Base-by-base conservation (phyloP, 2,888 invertebrate species). In the Opisthograptis luteolata region DNA sequence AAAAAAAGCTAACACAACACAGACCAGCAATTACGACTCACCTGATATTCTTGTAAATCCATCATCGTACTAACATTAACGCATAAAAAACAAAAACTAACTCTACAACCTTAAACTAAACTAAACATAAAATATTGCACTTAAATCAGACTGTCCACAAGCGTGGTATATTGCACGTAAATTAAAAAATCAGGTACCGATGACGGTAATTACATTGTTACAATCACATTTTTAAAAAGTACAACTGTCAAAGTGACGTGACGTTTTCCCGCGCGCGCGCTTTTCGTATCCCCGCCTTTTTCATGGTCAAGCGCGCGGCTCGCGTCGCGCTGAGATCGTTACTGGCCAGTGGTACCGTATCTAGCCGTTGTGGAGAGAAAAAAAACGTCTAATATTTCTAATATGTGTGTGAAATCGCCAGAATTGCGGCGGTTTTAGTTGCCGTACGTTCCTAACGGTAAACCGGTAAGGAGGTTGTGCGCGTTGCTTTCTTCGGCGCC, bases 21-120 rank as follows among this genome's bases (percentile, higher is more conserved):
- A 36, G 3, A 28, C 22, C 15, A 32, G 17, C 12, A 17, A 30
- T 24, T 42, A 46, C 43, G 53, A 58, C 84, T 82, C 64, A 90
- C 89, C 86, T 89, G 89, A 64, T 89, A 90, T 59, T 90, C 89
- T 41, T 79, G 84, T 52, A 87, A 77, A 83, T 90, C 89, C 89
- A 90, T 85, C 64, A 76, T 76, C 59, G 69, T 61, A 50, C 49
- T 64, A 71, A 69, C 72, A 62, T 64, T 37, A 58, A 65, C 49
- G 55, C 20, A 45, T 52, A 60, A 44, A 30, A 47, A 43, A 56
- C 55, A 64, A 62, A 67, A 66, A n/a, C n/a, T n/a, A n/a, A n/a
- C n/a, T n/a, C 55, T 62, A 69, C 63, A 36, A 54, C 45, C 43
- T 36, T 51, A 43, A 62, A 58, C 60, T 62, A 64, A 47, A 64